These are phyloP conservation scores for Ophioninae sp. DNA, from an alignment of 2,888 invertebrate genomes.

Conservation along the genomic window DNA sequence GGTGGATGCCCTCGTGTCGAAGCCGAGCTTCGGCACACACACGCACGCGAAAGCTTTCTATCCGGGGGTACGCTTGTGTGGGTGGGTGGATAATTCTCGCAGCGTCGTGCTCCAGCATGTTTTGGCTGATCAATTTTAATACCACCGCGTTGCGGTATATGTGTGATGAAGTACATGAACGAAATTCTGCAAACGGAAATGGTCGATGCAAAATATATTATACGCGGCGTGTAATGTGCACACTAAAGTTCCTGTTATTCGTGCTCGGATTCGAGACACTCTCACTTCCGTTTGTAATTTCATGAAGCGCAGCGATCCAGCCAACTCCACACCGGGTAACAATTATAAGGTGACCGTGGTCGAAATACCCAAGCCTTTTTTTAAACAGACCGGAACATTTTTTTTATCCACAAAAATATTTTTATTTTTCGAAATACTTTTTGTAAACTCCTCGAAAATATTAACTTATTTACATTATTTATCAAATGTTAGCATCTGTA, in stretches of 20 bases:
- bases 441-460: no score
- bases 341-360: no score
- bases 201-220: constrained; percentile 26
- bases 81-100: constrained; percentile 28
- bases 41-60: constrained; percentile 11
- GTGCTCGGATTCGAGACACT: constrained; percentile 10
- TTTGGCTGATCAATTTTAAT: constrained; percentile 53
- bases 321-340: neutral
- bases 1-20: constrained; percentile 54
- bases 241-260: constrained; percentile 36
- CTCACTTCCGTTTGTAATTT: constrained; percentile 33
- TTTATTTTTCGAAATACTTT: no score
- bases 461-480: no score
- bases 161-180: constrained; percentile 33
- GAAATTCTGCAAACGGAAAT: constrained; percentile 44
- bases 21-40: constrained; percentile 24
- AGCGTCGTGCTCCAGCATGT: neutral
- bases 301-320: constrained; percentile 11
- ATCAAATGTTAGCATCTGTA: no score
- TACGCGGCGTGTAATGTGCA: constrained; percentile 38
- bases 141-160: constrained; percentile 18
- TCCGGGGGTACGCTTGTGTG: no score
- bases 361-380: no score
- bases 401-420: no score
- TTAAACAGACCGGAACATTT: no score